These are phyloP conservation scores for Pardosa pseudoannulata DNA, from an alignment of 2,888 invertebrate species.

Conservation along the genomic window DNA sequence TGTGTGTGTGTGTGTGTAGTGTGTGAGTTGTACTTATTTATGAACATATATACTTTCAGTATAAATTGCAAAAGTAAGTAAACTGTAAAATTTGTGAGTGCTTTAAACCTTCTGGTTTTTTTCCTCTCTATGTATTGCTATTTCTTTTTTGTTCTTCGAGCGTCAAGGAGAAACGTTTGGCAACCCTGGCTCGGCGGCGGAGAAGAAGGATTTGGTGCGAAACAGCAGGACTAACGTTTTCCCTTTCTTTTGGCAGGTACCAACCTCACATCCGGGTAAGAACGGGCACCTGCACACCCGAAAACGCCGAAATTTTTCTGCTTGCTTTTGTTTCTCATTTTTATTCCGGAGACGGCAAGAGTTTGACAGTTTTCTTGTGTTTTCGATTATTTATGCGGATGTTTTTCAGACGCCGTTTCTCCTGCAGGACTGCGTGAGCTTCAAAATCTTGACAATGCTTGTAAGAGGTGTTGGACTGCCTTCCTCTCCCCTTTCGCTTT, in stretches of 20 bases:
- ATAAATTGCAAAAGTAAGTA: too few relatives aligned
- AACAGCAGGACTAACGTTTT: slow-evolving; percentile 53
- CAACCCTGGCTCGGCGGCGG: slow-evolving; percentile 27
- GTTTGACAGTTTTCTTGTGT: slow-evolving; percentile 70
- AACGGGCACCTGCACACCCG: neutral
- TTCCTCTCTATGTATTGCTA: too few relatives aligned
- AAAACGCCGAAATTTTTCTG: slow-evolving; percentile 7
- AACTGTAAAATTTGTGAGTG: too few relatives aligned
- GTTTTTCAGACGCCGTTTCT: slow-evolving; percentile 31
- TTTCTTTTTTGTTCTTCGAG: too few relatives aligned
- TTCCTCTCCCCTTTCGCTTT: neutral
- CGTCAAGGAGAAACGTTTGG: neutral
- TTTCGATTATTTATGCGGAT: slow-evolving; percentile 66
- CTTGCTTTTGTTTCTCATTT: slow-evolving; percentile 34
- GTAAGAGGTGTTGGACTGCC: neutral
- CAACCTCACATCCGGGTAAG: slow-evolving; percentile 49
- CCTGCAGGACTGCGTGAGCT: neutral
- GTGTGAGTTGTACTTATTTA: too few relatives aligned
- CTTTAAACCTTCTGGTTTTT: too few relatives aligned
- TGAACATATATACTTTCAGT: too few relatives aligned
- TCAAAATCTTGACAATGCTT: neutral
- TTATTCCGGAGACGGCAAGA: slow-evolving; percentile 55
- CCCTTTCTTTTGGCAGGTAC: slow-evolving; percentile 68
- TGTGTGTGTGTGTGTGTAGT: too few relatives aligned
- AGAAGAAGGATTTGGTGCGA: slow-evolving; percentile 57